phyloP scores from a whole-genome alignment of 2,888 invertebrate genomes.

The Mylabris sibirica region DNA sequence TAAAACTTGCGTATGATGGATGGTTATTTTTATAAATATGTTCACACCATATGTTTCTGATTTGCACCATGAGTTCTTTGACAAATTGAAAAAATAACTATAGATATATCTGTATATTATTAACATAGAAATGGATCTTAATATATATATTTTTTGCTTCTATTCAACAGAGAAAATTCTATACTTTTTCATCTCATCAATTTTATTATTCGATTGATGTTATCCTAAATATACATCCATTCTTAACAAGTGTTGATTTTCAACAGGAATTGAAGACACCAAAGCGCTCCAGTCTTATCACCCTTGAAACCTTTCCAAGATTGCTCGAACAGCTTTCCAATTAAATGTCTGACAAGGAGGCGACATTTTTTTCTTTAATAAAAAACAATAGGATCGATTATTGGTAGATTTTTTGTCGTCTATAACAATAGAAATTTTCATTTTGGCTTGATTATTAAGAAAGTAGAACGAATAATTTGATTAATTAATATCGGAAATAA shows the following conservation, averaged over 20 bases:
- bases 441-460: no score
- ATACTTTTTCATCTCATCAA: no score
- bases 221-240: background rate
- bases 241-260: background rate
- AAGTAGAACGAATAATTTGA: background rate
- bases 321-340: background rate
- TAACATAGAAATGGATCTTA: no score
- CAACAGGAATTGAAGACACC: background rate
- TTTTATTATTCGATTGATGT: no score
- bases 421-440: no score
- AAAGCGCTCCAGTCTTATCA: background rate
- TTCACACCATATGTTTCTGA: constrained; percentile 26
- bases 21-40: constrained; percentile 22
- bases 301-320: background rate
- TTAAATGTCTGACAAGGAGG: background rate
- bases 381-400: background rate
- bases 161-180: background rate
- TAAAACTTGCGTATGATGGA: constrained; percentile 21
- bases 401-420: no score
- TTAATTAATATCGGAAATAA: background rate
- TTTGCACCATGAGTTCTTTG: constrained; percentile 24
- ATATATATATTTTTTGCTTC: background rate
- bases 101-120: background rate
- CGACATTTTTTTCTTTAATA: background rate
- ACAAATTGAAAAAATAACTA: constrained; percentile 19